These are phyloP conservation scores for Euwallacea fornicatus DNA, from an alignment of 1,140 invertebrate species.

Conservation along the genomic window DNA sequence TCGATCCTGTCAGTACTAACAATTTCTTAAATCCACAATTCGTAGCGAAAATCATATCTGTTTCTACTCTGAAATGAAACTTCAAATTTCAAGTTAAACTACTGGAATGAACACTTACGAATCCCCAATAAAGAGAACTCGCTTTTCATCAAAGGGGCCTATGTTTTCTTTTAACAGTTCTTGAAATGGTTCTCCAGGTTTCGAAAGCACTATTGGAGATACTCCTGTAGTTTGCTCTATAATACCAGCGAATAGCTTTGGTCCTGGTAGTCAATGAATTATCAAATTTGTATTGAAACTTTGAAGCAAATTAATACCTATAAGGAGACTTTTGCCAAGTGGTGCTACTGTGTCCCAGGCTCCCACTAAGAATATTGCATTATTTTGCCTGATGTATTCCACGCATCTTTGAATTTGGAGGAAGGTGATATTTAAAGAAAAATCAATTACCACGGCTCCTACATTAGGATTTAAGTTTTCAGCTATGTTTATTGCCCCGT, in stretches of 20 bases:
- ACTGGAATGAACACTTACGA: constrained; percentile 40
- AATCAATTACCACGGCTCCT: constrained; percentile 46
- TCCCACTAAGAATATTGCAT: constrained; percentile 44
- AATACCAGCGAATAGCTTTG: constrained; percentile 20
- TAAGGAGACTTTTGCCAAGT: neutral
- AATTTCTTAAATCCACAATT: constrained; percentile 46
- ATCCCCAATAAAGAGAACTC: constrained; percentile 44
- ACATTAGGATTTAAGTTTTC: constrained; percentile 36
- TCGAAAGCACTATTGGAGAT: constrained; percentile 40
- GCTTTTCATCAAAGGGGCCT: constrained; percentile 29
- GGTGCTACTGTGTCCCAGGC: constrained; percentile 32
- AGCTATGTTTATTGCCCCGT: neutral
- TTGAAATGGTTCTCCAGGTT: constrained; percentile 40
- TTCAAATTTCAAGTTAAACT: neutral
- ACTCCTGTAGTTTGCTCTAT: constrained; percentile 40
- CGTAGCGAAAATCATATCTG: constrained; percentile 48
- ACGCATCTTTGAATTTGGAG: constrained; percentile 42
- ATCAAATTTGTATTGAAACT: no score
- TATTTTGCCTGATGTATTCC: constrained; percentile 40
- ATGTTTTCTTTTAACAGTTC: constrained; percentile 40
- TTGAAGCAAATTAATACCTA: neutral
- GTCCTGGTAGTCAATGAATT: no score
- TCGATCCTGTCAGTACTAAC: constrained; percentile 46
- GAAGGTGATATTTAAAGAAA: constrained; percentile 43
- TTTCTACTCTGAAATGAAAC: constrained; percentile 41